Evolutionary conservation across 2,888 invertebrate genomes (phyloP).

Genomic region (Disparrhopalites patrizii): DNA sequence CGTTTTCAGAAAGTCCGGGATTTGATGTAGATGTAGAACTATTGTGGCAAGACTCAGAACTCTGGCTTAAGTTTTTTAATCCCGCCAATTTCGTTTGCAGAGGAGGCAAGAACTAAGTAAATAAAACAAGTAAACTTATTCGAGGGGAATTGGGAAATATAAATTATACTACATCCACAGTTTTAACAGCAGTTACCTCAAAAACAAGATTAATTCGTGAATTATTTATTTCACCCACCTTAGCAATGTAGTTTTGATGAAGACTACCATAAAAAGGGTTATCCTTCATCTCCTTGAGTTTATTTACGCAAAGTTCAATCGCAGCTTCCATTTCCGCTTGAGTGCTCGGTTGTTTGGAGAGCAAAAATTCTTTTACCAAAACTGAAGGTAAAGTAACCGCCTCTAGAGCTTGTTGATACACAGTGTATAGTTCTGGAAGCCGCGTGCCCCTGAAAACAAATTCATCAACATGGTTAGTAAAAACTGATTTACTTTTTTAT

Average conservation of each 20-base stretch:
- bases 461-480: neutral
- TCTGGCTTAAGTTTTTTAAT: too few species aligned
- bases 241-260: slow-evolving; percentile 36
- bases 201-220: too few species aligned
- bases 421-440: neutral
- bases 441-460: neutral
- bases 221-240: slow-evolving; percentile 27
- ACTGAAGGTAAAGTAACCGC: slow-evolving; percentile 37
- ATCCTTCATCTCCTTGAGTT: slow-evolving; percentile 3
- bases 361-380: slow-evolving; percentile 13
- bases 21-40: too few species aligned
- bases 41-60: too few species aligned
- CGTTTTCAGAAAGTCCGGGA: too few species aligned
- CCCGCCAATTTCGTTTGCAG: too few species aligned
- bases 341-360: too few species aligned
- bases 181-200: too few species aligned
- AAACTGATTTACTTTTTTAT: neutral
- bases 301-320: slow-evolving; percentile 10
- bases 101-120: too few species aligned
- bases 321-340: slow-evolving; percentile 14
- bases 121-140: too few species aligned
- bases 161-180: too few species aligned
- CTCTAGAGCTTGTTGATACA: slow-evolving; percentile 34
- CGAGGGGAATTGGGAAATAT: too few species aligned
- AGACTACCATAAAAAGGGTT: slow-evolving; percentile 36